Base-by-base conservation (phyloP, 1,140 invertebrate genomes). In the Drosophila ironensis region DNA sequence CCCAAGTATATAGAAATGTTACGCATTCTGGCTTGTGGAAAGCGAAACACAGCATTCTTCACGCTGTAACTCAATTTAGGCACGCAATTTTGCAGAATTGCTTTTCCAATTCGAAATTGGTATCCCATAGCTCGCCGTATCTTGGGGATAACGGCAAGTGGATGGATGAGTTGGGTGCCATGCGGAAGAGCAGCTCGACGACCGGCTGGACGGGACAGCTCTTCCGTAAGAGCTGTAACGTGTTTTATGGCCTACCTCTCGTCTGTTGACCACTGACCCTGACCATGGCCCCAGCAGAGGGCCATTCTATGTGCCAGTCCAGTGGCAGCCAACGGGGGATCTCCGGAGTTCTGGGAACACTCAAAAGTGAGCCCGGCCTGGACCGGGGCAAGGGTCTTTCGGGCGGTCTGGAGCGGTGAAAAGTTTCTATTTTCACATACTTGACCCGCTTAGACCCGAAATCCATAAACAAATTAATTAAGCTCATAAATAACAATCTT, bases 391-490 rank as follows among this genome's bases (percentile, higher is more conserved):
- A 47, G 59, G 33, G 59, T 14, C 37, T 20, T 24, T 12, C 33
- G 14, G 19, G n/a, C 12, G 30, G 30, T 6, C n/a, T 1, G 7
- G 9, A 19, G 12, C 33, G 56, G 48, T 63, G 59, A 61, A 30
- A 73, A 70, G 45, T 81, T 81, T 81, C 67, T 72, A 50, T 75
- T 82, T 77, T 77, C 72, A 45, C 52, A 67, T 71, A 56, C 80
- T 84, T 82, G 78, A 78, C 78, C 78, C 51, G 75, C 69, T 73
- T 82, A 53, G 67, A 52, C 38, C 48, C 51, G 37, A 57, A 22
- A 66, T 61, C 61, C 53, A 61, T 70, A 84, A 50, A 59, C 73
- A 84, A 84, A 84, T 84, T 84, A 82, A 82, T 84, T 53, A 56
- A 61, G 61, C 72, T 77, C 69, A 71, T 64, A 82, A 84, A 70